These are phyloP conservation scores for Apis dorsata DNA, from an alignment of 1,140 invertebrate genomes.

Conservation along the genomic window DNA sequence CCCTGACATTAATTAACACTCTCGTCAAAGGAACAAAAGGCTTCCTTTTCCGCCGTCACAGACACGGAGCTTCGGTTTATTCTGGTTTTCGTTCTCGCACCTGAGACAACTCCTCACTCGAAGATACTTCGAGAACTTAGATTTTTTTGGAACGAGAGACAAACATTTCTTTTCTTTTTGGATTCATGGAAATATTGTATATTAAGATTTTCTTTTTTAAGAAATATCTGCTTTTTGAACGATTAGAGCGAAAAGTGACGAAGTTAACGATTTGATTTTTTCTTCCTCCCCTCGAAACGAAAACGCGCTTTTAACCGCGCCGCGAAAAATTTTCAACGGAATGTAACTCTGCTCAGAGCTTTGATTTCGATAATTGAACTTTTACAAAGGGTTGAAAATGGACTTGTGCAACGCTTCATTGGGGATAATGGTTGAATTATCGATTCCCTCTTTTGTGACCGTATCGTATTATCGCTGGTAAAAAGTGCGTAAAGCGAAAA, in stretches of 20 bases:
- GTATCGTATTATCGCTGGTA: too few relatives aligned
- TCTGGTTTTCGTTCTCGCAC: slow-evolving; percentile 40
- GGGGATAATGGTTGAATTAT: slow-evolving; percentile 14
- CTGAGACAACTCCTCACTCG: not conserved
- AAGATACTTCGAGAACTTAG: too few relatives aligned
- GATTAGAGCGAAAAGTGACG: not conserved
- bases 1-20: slow-evolving; percentile 56
- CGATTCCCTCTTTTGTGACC: not conserved
- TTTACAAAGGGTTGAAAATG: slow-evolving; percentile 24
- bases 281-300: not conserved
- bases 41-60: slow-evolving; percentile 41
- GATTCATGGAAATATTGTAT: too few relatives aligned
- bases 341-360: not conserved
- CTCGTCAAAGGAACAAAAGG: slow-evolving; percentile 57
- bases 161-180: too few relatives aligned
- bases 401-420: not conserved
- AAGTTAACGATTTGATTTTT: not conserved
- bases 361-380: slow-evolving; percentile 33
- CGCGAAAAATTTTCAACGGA: slow-evolving; percentile 1
- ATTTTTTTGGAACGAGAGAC: not conserved
- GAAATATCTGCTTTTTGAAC: too few relatives aligned
- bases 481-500: not conserved
- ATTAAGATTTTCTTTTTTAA: too few relatives aligned
- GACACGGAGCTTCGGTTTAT: not conserved
- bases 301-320: not conserved